Evolutionary conservation across 2,888 invertebrate species (phyloP).

Genomic region (Drosophila mulleri): DNA sequence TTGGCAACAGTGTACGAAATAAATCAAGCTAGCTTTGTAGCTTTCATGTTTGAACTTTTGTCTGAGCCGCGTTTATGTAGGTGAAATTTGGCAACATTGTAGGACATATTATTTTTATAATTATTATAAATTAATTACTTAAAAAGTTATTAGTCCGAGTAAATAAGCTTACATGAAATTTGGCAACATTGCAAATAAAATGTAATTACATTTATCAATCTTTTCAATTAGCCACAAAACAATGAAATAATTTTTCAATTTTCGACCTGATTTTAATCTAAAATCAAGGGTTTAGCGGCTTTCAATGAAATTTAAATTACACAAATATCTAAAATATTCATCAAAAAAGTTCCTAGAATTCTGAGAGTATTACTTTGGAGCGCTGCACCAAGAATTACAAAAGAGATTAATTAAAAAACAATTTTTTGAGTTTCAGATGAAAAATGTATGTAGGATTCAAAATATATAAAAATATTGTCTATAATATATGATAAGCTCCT

Average conservation of each 20-base stretch:
- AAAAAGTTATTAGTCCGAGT: no score
- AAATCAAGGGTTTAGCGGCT: not conserved
- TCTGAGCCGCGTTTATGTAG: no score
- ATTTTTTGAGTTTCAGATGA: not conserved
- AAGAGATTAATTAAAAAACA: not conserved
- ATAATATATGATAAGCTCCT: no score
- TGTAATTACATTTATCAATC: fast-evolving
- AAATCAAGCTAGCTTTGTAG: no score
- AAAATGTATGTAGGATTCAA: not conserved
- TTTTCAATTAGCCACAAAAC: not conserved
- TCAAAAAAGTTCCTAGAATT: not conserved
- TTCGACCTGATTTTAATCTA: not conserved
- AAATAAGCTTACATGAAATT: not conserved
- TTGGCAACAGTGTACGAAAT: not conserved
- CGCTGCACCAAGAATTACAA: not conserved
- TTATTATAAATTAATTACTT: no score
- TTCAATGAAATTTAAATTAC: not conserved
- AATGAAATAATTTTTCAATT: not conserved
- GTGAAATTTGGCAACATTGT: no score
- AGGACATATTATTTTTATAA: no score
- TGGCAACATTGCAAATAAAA: not conserved
- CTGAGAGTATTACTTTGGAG: not conserved
- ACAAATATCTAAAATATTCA: not conserved
- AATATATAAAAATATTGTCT: no score
- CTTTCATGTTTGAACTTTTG: no score